phyloP scores from a whole-genome alignment of 2,888 invertebrate species.

The Cryptosula pallasiana region DNA sequence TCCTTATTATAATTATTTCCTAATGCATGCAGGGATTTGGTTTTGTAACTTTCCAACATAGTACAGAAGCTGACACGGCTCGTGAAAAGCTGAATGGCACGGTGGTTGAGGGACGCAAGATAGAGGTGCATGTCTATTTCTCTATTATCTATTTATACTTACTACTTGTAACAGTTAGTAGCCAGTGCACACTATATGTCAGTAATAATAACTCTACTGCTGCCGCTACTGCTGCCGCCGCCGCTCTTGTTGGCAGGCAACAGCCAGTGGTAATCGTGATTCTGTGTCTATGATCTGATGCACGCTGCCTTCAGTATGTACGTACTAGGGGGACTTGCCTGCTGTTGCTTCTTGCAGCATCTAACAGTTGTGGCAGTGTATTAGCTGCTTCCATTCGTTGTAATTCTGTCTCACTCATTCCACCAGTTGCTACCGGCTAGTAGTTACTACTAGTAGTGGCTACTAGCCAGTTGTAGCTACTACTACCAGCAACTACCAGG shows the following conservation, averaged over 20 bases:
- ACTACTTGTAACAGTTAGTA: neutral
- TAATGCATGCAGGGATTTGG: constrained; percentile 92
- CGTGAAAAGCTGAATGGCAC: constrained; percentile 99
- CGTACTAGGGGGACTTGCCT: neutral
- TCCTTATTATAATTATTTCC: constrained; percentile 27
- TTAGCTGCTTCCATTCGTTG: too few species aligned
- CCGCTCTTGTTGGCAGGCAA: neutral
- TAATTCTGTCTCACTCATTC: too few species aligned
- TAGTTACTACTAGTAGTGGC: too few species aligned
- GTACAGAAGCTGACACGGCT: constrained; percentile 99
- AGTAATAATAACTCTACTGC: neutral
- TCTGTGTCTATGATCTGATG: constrained; percentile 10
- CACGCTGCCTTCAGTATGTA: constrained; percentile 23
- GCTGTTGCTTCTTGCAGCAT: neutral
- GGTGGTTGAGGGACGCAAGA: constrained; percentile 99
- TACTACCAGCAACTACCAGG: too few species aligned
- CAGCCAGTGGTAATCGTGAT: constrained; percentile 2
- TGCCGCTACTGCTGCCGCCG: neutral
- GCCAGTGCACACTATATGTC: neutral
- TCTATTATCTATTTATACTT: neutral
- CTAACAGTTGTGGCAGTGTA: neutral
- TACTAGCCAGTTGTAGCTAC: too few species aligned
- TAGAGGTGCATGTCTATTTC: constrained; percentile 72
- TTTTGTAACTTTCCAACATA: constrained; percentile 99
- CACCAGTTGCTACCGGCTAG: too few species aligned